Base-by-base conservation (phyloP, 1,140 invertebrate genomes). In the Neotoxoptera formosana region DNA sequence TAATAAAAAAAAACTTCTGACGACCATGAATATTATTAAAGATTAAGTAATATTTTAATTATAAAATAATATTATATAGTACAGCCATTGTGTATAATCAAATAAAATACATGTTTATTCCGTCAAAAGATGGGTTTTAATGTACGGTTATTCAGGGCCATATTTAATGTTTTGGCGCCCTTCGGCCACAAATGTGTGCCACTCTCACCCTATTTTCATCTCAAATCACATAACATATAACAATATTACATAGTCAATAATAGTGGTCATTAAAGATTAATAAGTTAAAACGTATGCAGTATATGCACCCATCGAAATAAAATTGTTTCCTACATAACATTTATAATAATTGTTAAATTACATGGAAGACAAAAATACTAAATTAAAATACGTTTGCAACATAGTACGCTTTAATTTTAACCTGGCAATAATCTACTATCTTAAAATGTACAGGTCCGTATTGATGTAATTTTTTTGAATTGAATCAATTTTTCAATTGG, bases 41-140 rank as follows among this genome's bases (percentile, higher is more conserved):
- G 25, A 86, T 47, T 86, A 47, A 47, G 41, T 86, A 86, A 86
- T 47, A 86, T 47, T 30, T 14, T 47, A 45, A 86, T 86, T 86
- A 47, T 41, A 86, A 47, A 30, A 86, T 76, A 76, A 76, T 76
- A n/a, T n/a, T 76, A 76, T 76, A 67, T 67, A n/a, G 30, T 7
- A 76, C 60, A 76, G 17, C 60, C 60, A 76, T 76, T 76, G 60
- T 76, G 60, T 76, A 76, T 76, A 76, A 76, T 76, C 60, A 76
- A 76, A 76, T 76, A 76, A 17, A 76, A 76, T 76, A 67, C 14
- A 76, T n/a, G 60, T 76, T 67, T 76, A 76, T 34, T 76, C n/a
- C 60, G 7, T 4, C 60, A 76, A 76, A 76, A 34, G n/a, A 76
- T 76, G 60, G 60, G 14, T 76, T 76, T 30, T 76, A 67, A 67